A percentile compares a stretch with the other conserved stretches of the same genome.
These are phyloP conservation scores for Harmothoe impar DNA, from an alignment of 2,888 invertebrate species.

Conservation along the genomic window DNA sequence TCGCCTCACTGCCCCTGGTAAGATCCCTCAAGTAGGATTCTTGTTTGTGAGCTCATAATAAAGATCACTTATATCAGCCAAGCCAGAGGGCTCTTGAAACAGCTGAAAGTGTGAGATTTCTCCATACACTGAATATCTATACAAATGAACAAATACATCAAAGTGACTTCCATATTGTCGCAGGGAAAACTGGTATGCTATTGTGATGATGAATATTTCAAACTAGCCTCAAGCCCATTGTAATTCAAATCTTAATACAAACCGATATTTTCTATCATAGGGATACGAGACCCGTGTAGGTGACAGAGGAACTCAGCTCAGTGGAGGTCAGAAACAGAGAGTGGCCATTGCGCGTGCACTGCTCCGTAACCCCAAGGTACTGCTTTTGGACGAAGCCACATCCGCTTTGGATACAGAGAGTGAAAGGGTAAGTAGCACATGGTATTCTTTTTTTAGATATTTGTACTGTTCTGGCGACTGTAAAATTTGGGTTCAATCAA, in stretches of 20 bases:
- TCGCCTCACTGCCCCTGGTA: slow-evolving; percentile 77
- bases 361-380: slow-evolving; percentile 85
- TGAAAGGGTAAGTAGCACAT: slow-evolving; percentile 71
- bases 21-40: slow-evolving; percentile 21
- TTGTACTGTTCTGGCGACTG: too few species aligned
- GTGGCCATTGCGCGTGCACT: slow-evolving; percentile 90
- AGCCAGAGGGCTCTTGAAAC: too few species aligned
- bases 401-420: slow-evolving; percentile 78
- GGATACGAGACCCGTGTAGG: slow-evolving; percentile 70
- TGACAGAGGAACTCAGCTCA: slow-evolving; percentile 65
- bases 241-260: too few species aligned
- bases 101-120: too few species aligned
- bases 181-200: too few species aligned
- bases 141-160: too few species aligned
- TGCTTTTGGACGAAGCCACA: slow-evolving; percentile 84
- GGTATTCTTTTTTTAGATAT: neutral
- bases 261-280: too few species aligned
- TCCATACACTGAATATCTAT: too few species aligned
- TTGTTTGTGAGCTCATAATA: neutral
- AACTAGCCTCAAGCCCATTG: too few species aligned
- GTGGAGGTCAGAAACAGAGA: slow-evolving; percentile 62
- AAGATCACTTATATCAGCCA: too few species aligned
- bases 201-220: too few species aligned
- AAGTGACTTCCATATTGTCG: too few species aligned
- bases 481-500: neutral